Conservation (phyloP, 2,888 invertebrate species). For the Microplitis manilae region DNA sequence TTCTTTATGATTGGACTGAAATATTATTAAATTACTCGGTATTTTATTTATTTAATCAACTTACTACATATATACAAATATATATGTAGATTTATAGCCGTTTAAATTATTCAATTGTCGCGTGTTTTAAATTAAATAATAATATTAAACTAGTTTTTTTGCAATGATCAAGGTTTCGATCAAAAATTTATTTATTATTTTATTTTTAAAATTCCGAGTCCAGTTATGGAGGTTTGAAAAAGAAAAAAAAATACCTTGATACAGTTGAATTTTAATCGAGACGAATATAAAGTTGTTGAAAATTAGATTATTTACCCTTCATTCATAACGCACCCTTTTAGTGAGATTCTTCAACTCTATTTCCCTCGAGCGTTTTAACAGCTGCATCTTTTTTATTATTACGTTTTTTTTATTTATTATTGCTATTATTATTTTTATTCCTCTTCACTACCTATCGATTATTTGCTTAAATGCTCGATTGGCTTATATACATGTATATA, state of each 20-base stretch:
- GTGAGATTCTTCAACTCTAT: conserved; percentile 25
- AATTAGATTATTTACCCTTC: conserved; percentile 65
- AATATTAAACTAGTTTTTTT: too few species aligned
- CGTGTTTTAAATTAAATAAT: too few species aligned
- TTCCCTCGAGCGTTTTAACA: conserved; percentile 1
- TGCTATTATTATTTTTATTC: not conserved
- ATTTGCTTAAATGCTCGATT: not conserved
- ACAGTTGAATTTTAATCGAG: conserved; percentile 67
- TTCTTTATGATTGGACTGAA: not conserved
- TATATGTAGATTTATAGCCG: too few species aligned
- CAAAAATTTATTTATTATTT: too few species aligned
- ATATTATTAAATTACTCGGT: conserved; percentile 2
- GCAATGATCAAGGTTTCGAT: too few species aligned
- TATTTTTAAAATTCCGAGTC: too few species aligned
- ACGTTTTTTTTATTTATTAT: not conserved
- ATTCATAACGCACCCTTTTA: conserved; percentile 7
- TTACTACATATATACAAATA: too few species aligned
- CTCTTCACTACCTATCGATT: not conserved
- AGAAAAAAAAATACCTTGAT: conserved; percentile 23
- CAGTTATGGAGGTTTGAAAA: conserved; percentile 51
- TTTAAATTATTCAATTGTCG: too few species aligned
- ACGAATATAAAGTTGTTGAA: conserved; percentile 69
- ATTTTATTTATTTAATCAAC: too few species aligned
- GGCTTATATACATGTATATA: not conserved
- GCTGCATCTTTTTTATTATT: not conserved